Evolutionary conservation across 2,888 invertebrate genomes (phyloP).

Genomic region (Pterobdella sp.): DNA sequence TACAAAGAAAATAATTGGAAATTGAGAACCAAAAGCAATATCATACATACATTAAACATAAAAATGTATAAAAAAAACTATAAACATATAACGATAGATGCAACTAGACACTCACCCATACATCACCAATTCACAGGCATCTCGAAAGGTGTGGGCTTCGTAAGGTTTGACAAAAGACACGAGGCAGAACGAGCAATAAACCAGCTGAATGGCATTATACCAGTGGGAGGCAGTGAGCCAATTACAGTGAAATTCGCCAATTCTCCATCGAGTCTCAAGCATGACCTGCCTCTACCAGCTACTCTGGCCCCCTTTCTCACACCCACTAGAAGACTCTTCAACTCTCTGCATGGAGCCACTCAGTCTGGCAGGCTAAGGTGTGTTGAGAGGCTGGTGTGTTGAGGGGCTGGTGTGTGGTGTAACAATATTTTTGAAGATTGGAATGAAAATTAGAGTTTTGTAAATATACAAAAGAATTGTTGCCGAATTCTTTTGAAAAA

Average conservation of each 20-base stretch:
- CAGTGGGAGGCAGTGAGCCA: slow-evolving; percentile 76
- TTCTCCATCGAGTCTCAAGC: slow-evolving; percentile 60
- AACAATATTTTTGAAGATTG: not conserved
- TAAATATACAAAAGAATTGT: too few species aligned
- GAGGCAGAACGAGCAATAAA: slow-evolving; percentile 85
- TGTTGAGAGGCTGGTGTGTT: not conserved
- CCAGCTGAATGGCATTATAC: slow-evolving; percentile 78
- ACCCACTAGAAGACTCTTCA: slow-evolving; percentile 59
- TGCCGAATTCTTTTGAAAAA: too few species aligned
- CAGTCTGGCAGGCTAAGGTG: slow-evolving; percentile 47
- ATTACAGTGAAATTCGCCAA: slow-evolving; percentile 90
- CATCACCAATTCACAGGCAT: slow-evolving; percentile 63
- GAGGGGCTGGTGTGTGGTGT: not conserved
- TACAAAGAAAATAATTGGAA: too few species aligned
- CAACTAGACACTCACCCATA: too few species aligned
- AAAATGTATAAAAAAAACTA: too few species aligned
- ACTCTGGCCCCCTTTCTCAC: slow-evolving; percentile 45
- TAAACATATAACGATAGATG: too few species aligned
- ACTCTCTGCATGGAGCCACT: slow-evolving; percentile 74
- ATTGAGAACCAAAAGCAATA: not conserved
- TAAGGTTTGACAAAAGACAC: slow-evolving; percentile 78
- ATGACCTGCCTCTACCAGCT: slow-evolving; percentile 41
- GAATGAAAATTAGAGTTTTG: not conserved
- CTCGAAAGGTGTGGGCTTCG: slow-evolving; percentile 86
- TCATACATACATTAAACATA: too few species aligned